Base-by-base conservation (phyloP, 2,888 invertebrate genomes). In the Brachypalpus laphriformis region DNA sequence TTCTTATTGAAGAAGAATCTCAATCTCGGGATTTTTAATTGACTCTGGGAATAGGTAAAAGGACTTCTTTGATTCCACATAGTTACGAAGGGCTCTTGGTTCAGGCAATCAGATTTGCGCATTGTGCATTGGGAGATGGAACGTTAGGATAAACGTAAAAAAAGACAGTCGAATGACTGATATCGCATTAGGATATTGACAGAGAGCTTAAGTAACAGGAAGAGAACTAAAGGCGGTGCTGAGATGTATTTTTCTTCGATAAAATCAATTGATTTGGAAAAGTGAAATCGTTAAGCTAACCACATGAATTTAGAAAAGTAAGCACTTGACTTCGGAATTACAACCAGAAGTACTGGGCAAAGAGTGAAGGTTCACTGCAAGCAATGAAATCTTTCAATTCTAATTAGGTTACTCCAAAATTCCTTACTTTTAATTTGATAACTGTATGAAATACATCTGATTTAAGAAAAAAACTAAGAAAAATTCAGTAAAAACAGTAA, bases 1-100 rank as follows among this genome's bases (percentile, higher is more conserved):
- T 34, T 42, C 9, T 34, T 54, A 59, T 59, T 59, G 68, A 37
- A 61, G 28, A 11, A n/a, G 59, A 34, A 61, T 61, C 59, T 66
- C 66, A 37, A 11, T 34, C 40, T 14, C 40, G 40, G 47, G 61
- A 5, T 68, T 68, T n/a, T 81, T 81, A 81, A 81, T 81, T 81
- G 81, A 81, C 68, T 81, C 54, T 54, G 68, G 54, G 66, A 81
- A 68, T 68, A 81, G 68, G 54, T 81, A 68, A 54, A 59, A 75
- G 40, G 20, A 18, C 18, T 37, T 28, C 40, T 51, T 18, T 20
- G 54, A 57, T 37, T 40, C 51, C 22, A 57, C 40, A 3, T 37
- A n/a, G n/a, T n/a, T n/a, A 49, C 14, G 49, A 49, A 34, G 47
- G 49, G 65, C 22, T 22, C 22, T 49, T 49, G 34, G 20, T 34